These are phyloP conservation scores for Fopius arisanus DNA, from an alignment of 1,140 invertebrate species.

Conservation along the genomic window DNA sequence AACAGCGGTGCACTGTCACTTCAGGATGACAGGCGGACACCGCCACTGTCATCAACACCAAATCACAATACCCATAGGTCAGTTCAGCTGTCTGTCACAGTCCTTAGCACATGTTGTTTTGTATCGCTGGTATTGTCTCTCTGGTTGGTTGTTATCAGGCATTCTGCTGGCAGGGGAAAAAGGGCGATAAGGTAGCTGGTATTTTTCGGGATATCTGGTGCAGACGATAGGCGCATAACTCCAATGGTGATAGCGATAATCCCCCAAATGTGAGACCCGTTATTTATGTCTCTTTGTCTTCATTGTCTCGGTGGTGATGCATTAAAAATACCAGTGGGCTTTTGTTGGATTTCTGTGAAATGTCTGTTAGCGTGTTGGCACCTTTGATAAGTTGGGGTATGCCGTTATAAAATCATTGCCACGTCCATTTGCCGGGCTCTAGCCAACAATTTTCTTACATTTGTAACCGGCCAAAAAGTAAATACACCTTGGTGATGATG, in stretches of 20 bases:
- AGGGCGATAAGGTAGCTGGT: not conserved
- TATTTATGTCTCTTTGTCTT: not conserved
- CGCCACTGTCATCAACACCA: conserved; percentile 72
- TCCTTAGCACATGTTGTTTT: not conserved
- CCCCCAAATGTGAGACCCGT: not conserved
- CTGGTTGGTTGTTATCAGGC: too few relatives aligned
- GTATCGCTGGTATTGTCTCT: too few relatives aligned
- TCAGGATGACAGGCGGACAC: conserved; percentile 65
- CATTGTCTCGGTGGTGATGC: not conserved
- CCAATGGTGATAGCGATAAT: not conserved
- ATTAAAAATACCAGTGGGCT: not conserved
- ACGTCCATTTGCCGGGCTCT: not conserved
- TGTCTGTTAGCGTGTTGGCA: not conserved
- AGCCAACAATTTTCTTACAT: not conserved
- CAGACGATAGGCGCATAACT: too few relatives aligned
- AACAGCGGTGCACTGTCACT: conserved; percentile 61
- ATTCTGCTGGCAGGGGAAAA: not conserved
- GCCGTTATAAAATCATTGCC: conserved; percentile 15
- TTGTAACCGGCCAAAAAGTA: not conserved
- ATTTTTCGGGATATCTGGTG: not conserved
- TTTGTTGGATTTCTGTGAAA: not conserved
- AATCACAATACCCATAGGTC: conserved; percentile 60
- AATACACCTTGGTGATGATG: not conserved
- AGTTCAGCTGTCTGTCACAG: conserved; percentile 23
- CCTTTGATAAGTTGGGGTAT: not conserved